phyloP scores from a whole-genome alignment of 2,113 vertebrate species.

The Pungitius pungitius region DNA sequence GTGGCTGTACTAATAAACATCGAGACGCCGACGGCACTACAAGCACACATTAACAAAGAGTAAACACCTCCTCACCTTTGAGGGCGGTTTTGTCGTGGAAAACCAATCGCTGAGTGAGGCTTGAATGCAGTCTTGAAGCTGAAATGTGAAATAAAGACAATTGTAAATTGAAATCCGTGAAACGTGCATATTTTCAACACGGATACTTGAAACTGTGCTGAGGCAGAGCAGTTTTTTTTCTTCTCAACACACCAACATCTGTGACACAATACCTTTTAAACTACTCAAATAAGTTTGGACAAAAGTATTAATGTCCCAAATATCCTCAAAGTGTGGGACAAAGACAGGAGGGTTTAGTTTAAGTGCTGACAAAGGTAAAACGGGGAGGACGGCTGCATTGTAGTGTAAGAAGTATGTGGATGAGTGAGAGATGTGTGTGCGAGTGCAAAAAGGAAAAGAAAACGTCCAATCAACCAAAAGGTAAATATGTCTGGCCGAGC shows the following conservation, averaged over 20 bases:
- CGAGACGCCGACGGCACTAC: background rate
- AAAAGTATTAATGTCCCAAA: background rate
- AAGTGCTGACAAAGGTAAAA: background rate
- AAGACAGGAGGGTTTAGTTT: background rate
- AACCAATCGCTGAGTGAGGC: slow-evolving; percentile 93
- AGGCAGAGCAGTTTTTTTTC: background rate
- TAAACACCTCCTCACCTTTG: slow-evolving; percentile 76
- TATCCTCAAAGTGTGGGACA: background rate
- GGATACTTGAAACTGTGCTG: background rate
- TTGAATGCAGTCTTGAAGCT: slow-evolving; percentile 96
- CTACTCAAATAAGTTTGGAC: too few species aligned
- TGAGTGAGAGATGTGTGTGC: background rate
- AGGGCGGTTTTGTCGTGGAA: slow-evolving; percentile 77
- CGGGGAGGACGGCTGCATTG: background rate
- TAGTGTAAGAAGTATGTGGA: background rate
- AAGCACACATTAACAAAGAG: background rate
- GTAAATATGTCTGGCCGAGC: background rate
- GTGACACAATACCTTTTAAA: too few species aligned
- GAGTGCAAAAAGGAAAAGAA: background rate
- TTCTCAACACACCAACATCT: background rate
- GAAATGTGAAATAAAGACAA: slow-evolving; percentile 57
- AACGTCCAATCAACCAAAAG: background rate
- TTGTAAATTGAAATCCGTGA: background rate
- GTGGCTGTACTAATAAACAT: background rate
- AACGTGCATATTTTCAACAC: background rate